A percentile compares a stretch with the other conserved stretches of the same genome.
Conservation (phyloP, 1,140 invertebrate species). For the Teleopsis dalmanni region DNA sequence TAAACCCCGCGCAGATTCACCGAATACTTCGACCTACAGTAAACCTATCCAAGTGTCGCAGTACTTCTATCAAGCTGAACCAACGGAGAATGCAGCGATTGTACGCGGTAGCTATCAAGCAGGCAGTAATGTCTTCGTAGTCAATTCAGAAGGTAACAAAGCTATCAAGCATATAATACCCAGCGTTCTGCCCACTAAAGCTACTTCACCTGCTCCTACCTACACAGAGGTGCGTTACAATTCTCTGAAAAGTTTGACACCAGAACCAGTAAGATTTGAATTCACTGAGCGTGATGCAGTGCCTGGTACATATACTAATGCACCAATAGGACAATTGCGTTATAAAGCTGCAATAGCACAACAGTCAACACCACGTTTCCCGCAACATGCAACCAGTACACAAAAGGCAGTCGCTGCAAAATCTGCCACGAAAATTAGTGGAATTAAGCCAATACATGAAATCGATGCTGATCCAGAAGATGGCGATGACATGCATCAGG, state of each 20-base stretch:
- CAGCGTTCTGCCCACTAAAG: conserved; percentile 12
- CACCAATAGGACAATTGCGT: conserved; percentile 2
- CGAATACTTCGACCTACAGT: conserved; percentile 14
- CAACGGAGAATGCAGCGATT: conserved; percentile 24
- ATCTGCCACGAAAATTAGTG: background rate
- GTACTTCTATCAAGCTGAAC: conserved; percentile 36
- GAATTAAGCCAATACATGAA: background rate
- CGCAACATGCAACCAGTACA: background rate
- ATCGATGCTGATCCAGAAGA: conserved; percentile 19
- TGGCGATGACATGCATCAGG: conserved; percentile 18
- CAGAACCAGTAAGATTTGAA: conserved; percentile 35
- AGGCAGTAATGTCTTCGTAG: conserved; percentile 32
- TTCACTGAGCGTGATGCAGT: conserved; percentile 39
- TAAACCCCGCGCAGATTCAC: background rate
- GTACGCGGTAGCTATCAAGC: conserved; percentile 37
- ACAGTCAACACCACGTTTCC: background rate
- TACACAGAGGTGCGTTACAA: conserved; percentile 17
- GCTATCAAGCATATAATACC: conserved; percentile 33
- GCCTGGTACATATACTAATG: conserved; percentile 18
- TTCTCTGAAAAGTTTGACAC: conserved; percentile 19
- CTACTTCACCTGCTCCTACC: conserved; percentile 11
- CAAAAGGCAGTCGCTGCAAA: background rate
- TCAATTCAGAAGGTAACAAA: conserved; percentile 38
- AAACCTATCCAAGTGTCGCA: conserved; percentile 31
- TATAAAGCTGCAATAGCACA: background rate